Evolutionary conservation across 2,797 vertebrate genomes (phyloP), one percentile per base, ranked within the genome.

Genomic region (Danio kyathit): DNA sequence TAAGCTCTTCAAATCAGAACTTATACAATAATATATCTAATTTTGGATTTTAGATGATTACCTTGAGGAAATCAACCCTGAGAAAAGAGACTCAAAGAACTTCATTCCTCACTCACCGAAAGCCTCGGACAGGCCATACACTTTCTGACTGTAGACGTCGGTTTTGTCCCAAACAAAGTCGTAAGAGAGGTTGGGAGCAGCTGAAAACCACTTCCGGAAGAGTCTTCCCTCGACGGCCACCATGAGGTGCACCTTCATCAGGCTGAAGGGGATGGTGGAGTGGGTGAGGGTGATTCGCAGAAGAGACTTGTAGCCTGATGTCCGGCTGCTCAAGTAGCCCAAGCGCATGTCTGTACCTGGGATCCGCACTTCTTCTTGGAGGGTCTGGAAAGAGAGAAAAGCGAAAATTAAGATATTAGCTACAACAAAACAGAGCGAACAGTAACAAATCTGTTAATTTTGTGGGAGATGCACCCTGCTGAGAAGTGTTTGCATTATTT

Each of bases 201-300:
- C 96, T 0, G 98, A 95, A 86, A 99, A 99, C 97, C 97, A 98
- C 87, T 97, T 99, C 76, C 97, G 92, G 93, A 97, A 98, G 67
- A 99, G 96, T 51, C 97, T 92, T n/a, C 98, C 98, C 83, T 99
- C 98, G 0, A 99, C 98, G 0, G 98, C 97, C 77, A 99, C 97
- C 96, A 97, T 96, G 76, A 99, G 96, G 88, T 99, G 98, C 73
- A 99, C 97, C 91, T 99, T 99, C 97, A 99, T 99, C 89, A 99
- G 93, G 93, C 98, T 99, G 93, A 99, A 99, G 56, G 98, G 98
- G 86, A 97, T 96, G 79, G 93, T 93, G 57, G 94, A 89, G 85
- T 98, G 97, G 21, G 96, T 99, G 87, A 99, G 94, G 74, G 94
- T 96, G 88, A 99, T 96, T 84, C 95, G 90, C 86, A 99, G 93